These are phyloP conservation scores for Temnothorax nylanderi DNA, from an alignment of 1,140 invertebrate genomes.

Conservation along the genomic window DNA sequence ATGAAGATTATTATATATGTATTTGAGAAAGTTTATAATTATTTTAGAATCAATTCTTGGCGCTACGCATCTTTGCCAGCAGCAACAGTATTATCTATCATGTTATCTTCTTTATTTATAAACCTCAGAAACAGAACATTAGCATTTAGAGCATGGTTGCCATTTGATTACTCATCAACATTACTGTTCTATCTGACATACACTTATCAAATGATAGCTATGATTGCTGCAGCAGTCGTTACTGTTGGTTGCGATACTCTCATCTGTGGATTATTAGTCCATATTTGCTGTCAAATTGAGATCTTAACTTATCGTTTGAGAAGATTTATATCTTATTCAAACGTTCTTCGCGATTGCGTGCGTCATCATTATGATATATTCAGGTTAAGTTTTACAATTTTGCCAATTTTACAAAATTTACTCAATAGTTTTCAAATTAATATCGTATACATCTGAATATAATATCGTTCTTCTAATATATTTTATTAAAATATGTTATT, in stretches of 20 bases:
- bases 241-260: constrained; percentile 53
- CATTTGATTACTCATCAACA: constrained; percentile 58
- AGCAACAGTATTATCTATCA: constrained; percentile 39
- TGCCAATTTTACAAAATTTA: constrained; percentile 1
- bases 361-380: constrained; percentile 36
- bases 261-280: constrained; percentile 62
- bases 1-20: too few relatives aligned
- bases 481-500: not conserved
- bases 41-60: constrained; percentile 26
- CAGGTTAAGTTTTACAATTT: constrained; percentile 5
- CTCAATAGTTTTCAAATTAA: not conserved
- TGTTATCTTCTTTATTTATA: constrained; percentile 55
- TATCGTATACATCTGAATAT: not conserved
- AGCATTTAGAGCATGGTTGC: constrained; percentile 70
- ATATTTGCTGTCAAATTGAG: constrained; percentile 62
- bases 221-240: constrained; percentile 14
- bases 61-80: constrained; percentile 52
- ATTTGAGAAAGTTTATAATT: not conserved
- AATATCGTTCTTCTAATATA: not conserved
- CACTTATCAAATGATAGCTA: constrained; percentile 58
- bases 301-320: constrained; percentile 60
- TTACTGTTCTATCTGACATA: constrained; percentile 65
- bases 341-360: not conserved
- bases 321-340: not conserved
- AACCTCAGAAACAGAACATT: constrained; percentile 46